Percentiles rank a stretch among this genome's conserved stretches.
These are phyloP conservation scores for Seriola aureovittata DNA, from an alignment of 2,113 vertebrate species.

Conservation along the genomic window DNA sequence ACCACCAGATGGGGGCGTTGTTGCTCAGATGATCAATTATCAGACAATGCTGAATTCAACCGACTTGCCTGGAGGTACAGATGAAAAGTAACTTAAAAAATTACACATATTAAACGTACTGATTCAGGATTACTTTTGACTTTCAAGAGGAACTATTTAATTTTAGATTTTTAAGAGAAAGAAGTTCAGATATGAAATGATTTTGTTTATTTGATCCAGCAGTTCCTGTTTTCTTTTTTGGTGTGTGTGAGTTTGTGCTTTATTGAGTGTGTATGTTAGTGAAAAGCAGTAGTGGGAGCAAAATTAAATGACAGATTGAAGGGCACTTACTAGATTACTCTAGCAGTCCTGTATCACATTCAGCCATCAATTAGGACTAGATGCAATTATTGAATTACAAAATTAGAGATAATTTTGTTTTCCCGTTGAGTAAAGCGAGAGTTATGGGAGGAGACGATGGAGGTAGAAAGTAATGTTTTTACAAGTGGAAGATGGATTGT, in stretches of 20 bases:
- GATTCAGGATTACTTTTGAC: background rate
- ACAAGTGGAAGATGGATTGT: slow-evolving; percentile 73
- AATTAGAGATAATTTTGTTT: slow-evolving; percentile 67
- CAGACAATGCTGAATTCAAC: background rate
- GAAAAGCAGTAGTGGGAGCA: background rate
- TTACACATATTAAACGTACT: background rate
- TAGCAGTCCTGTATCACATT: slow-evolving; percentile 55
- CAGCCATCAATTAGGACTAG: slow-evolving; percentile 32
- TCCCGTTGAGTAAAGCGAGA: slow-evolving; percentile 45
- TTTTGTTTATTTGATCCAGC: background rate
- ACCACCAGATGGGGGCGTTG: slow-evolving; percentile 53
- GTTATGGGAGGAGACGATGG: slow-evolving; percentile 38
- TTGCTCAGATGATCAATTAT: slow-evolving; percentile 31
- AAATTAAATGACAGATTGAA: slow-evolving; percentile 60
- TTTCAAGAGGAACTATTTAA: background rate
- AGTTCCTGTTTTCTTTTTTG: background rate
- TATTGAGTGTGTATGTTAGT: background rate
- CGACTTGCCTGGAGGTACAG: background rate
- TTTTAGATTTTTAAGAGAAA: background rate
- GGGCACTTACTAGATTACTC: slow-evolving; percentile 51
- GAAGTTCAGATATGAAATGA: background rate
- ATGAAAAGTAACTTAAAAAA: background rate
- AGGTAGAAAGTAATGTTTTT: slow-evolving; percentile 65
- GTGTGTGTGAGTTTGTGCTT: background rate
- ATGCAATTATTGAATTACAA: slow-evolving; percentile 47